phyloP scores from a whole-genome alignment of 1,140 invertebrate species.

The Drosophila oshimai region DNA sequence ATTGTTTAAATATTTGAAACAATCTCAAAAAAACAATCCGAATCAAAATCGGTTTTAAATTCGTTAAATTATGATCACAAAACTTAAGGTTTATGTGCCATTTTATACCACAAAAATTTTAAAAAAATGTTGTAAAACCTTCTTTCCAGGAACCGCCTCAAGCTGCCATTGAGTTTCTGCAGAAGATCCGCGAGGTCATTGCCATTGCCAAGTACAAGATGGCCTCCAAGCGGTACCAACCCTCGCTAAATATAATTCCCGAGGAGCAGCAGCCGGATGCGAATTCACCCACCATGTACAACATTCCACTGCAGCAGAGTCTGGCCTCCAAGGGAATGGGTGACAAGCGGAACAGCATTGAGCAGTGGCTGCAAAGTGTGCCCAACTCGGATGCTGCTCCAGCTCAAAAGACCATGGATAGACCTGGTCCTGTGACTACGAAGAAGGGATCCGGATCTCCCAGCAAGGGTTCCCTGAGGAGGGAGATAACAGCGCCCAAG shows the following conservation, averaged over 20 bases:
- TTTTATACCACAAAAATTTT: too few species aligned
- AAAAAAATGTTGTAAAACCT: too few species aligned
- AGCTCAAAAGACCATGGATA: slow-evolving; percentile 10
- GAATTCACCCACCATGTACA: slow-evolving; percentile 38
- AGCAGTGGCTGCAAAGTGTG: slow-evolving; percentile 91
- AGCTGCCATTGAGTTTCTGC: slow-evolving; percentile 92
- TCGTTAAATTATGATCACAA: too few species aligned
- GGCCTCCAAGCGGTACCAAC: slow-evolving; percentile 90
- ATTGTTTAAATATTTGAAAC: too few species aligned
- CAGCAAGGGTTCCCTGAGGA: slow-evolving; percentile 30
- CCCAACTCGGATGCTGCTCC: slow-evolving; percentile 81
- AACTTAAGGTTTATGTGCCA: too few species aligned
- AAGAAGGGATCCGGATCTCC: slow-evolving; percentile 44
- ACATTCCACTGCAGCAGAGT: slow-evolving; percentile 68
- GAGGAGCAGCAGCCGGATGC: slow-evolving; percentile 86
- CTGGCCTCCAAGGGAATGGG: slow-evolving; percentile 81
- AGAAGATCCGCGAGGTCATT: slow-evolving; percentile 94
- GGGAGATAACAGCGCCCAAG: slow-evolving; percentile 65
- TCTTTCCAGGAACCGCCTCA: slow-evolving; percentile 89
- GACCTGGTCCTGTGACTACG: neutral
- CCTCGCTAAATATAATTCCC: slow-evolving; percentile 90
- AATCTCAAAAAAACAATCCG: too few species aligned
- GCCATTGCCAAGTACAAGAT: slow-evolving; percentile 94
- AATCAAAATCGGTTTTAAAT: too few species aligned
- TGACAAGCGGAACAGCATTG: slow-evolving; percentile 88